Percentiles rank a stretch among this genome's conserved stretches.
Conservation (phyloP, 2,113 vertebrate genomes). For the Notarius lentiginosus region DNA sequence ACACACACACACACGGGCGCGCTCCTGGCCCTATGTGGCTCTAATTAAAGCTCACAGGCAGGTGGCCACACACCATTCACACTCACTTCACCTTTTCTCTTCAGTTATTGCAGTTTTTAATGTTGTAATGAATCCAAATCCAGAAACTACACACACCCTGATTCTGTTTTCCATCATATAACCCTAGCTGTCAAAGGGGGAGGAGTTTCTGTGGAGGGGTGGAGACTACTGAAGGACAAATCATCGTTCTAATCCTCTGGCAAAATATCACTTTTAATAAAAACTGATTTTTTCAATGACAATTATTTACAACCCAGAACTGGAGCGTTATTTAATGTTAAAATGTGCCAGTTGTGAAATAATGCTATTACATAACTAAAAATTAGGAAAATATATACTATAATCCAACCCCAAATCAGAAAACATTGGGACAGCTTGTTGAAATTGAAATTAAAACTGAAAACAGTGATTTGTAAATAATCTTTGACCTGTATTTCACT, state of each 20-base stretch:
- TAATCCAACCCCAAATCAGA: too few relatives aligned
- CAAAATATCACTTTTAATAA: not conserved
- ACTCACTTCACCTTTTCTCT: not conserved
- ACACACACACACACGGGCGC: slow-evolving; percentile 20
- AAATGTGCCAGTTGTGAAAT: too few relatives aligned
- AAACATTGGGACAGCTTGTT: too few relatives aligned
- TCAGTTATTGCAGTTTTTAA: not conserved
- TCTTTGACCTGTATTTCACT: too few relatives aligned
- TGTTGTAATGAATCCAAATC: too few relatives aligned
- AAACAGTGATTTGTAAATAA: too few relatives aligned
- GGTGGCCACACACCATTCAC: not conserved
- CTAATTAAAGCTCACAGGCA: slow-evolving; percentile 8
- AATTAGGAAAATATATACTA: not conserved
- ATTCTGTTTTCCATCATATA: not conserved
- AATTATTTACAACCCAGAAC: not conserved
- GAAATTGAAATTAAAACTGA: too few relatives aligned
- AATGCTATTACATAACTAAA: not conserved
- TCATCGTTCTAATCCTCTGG: not conserved
- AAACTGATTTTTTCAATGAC: not conserved
- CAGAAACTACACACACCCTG: not conserved
- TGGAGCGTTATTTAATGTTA: not conserved
- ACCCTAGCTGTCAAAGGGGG: not conserved
- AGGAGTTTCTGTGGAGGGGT: not conserved
- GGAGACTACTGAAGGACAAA: not conserved
- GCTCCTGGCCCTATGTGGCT: not conserved